Evolutionary conservation across 2,113 vertebrate genomes (phyloP).

Genomic region (Misgurnus mizolepis): DNA sequence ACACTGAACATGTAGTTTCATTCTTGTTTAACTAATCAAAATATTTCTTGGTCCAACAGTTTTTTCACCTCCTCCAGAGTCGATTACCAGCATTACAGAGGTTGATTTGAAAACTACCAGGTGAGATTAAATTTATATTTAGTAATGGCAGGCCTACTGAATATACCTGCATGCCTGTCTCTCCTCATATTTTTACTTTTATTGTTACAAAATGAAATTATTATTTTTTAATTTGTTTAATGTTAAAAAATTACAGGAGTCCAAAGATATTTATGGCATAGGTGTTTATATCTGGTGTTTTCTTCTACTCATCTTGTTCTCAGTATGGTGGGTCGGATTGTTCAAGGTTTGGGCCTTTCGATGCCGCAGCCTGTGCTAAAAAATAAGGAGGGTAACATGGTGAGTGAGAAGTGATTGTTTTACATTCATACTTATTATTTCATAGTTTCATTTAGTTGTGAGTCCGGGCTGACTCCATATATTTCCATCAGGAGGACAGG

Average conservation of each 20-base stretch:
- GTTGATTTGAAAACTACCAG: constrained; percentile 61
- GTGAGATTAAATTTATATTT: constrained; percentile 31
- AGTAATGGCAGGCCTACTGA: neutral
- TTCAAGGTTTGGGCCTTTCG: constrained; percentile 81
- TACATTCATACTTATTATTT: neutral
- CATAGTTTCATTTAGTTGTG: neutral
- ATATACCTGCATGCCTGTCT: neutral
- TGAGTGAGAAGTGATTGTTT: constrained; percentile 45
- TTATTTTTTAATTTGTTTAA: too few species aligned
- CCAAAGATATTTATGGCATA: neutral
- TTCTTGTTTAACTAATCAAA: neutral
- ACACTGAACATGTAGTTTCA: neutral
- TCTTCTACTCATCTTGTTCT: neutral
- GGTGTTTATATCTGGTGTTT: constrained; percentile 34
- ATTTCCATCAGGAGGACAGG: constrained; percentile 31
- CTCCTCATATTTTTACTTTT: too few species aligned
- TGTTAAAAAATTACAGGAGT: too few species aligned
- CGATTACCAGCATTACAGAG: constrained; percentile 68
- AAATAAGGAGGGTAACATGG: constrained; percentile 60
- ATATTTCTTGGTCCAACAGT: constrained; percentile 54
- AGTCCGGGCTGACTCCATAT: neutral
- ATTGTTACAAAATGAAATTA: too few species aligned
- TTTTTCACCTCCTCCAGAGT: constrained; percentile 73
- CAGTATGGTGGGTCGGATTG: constrained; percentile 84
- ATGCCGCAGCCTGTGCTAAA: constrained; percentile 81